Base-by-base conservation (phyloP, 1,140 invertebrate species). In the Magallana ariakensis region DNA sequence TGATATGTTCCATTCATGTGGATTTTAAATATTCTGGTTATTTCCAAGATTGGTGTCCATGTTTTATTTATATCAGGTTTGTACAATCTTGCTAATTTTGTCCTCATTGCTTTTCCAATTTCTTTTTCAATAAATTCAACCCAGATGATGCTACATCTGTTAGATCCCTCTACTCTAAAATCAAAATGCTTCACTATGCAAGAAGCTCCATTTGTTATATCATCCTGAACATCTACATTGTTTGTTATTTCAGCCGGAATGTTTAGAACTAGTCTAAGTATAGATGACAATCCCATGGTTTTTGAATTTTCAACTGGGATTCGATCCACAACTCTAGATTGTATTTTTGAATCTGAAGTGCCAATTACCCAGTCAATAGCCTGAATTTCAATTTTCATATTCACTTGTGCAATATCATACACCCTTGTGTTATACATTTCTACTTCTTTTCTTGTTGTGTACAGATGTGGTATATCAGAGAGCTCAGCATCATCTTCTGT, bases 11-110 rank as follows among this genome's bases (percentile, higher is more conserved):
- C 33, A 46, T 58, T n/a, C n/a, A 19, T 16, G n/a, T 84, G n/a
- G 19, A 26, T 16, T 46, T 46, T 46, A 19, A 84, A n/a, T 19
- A 83, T 87, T 85, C 87, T 33, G 53, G 83, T 85, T 2, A 81
- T 54, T 55, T 90, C 89, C 85, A 90, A 80, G 16, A 90, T 85
- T 80, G 89, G 86, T 62, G 87, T 90, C 87, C 87, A 88, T 33
- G 3, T 19, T 11, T 66, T 75, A 16, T 56, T 0, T 33, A 90
- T 88, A 15, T 54, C 62, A 33, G 84, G n/a, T 3, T 6, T 22
- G 26, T 87, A 89, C 10, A 89, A 85, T 85, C 87, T 85, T 26
- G 66, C 88, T 53, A 89, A 90, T 53, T 85, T 70, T n/a, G 6
- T 85, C 55, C 90, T 84, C 83, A 58, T 58, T 58, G 10, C 16